Conservation (phyloP, 2,888 invertebrate genomes). For the Nineta flava region DNA sequence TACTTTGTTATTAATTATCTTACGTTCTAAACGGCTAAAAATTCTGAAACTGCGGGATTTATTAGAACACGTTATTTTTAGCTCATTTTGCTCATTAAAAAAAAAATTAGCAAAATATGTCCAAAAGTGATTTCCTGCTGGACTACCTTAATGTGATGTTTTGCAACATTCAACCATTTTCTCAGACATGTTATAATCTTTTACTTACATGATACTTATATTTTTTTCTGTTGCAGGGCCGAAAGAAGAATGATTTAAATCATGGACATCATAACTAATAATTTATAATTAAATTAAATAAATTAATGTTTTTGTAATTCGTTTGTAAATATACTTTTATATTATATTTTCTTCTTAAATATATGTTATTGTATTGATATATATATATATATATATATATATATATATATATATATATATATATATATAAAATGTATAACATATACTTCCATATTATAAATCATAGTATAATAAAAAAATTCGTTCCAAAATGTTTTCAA, state of each 20-base stretch:
- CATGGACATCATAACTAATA: constrained; percentile 17
- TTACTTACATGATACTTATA: not conserved
- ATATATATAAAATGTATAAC: constrained; percentile 1
- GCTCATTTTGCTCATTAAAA: too few species aligned
- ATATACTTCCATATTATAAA: too few species aligned
- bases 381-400: constrained; percentile 3
- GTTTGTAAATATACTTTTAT: not conserved
- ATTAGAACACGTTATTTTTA: too few species aligned
- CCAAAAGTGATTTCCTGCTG: too few species aligned
- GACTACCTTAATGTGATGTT: too few species aligned
- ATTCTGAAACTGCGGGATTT: too few species aligned
- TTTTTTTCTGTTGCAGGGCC: constrained; percentile 20
- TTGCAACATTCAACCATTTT: too few species aligned
- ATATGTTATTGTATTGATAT: constrained; percentile 1
- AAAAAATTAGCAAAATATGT: too few species aligned
- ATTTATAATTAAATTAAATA: not conserved
- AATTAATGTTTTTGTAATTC: not conserved
- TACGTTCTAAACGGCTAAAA: too few species aligned
- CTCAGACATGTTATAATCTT: too few species aligned
- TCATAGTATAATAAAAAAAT: not conserved
- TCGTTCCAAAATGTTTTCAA: not conserved
- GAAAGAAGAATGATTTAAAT: constrained; percentile 25
- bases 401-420: constrained; percentile 5
- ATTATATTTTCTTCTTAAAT: not conserved
- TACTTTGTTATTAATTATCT: too few species aligned